Percentiles rank a stretch among this genome's conserved stretches.
Evolutionary conservation across 2,888 invertebrate species (phyloP).

Genomic region (Cordilura impudica): DNA sequence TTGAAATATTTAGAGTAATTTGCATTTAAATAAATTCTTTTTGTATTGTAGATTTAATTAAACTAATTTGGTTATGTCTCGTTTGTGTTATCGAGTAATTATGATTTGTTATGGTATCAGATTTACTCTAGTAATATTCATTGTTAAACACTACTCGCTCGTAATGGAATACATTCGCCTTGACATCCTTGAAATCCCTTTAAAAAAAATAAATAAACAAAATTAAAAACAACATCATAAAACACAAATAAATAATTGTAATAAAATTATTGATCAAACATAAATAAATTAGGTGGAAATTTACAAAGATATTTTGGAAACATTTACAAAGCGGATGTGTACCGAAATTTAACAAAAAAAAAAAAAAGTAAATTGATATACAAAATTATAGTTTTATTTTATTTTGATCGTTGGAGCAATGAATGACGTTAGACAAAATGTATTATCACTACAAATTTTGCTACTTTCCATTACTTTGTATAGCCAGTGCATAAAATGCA

Average conservation of each 20-base stretch:
- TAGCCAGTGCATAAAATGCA: too few relatives aligned
- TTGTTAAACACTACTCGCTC: slow-evolving; percentile 80
- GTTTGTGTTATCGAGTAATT: neutral
- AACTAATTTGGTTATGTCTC: neutral
- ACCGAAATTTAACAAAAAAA: neutral
- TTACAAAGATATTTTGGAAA: too few relatives aligned
- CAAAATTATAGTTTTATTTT: too few relatives aligned
- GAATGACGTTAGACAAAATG: too few relatives aligned
- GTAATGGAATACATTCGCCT: slow-evolving; percentile 82
- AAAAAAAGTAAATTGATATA: neutral
- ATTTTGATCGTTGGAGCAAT: neutral
- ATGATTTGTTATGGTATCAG: neutral
- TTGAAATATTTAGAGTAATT: neutral
- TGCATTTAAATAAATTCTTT: neutral
- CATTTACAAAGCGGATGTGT: slow-evolving; percentile 12
- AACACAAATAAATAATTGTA: slow-evolving; percentile 62
- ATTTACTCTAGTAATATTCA: slow-evolving; percentile 6
- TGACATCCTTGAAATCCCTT: slow-evolving; percentile 79
- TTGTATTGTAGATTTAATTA: neutral
- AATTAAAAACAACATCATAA: slow-evolving; percentile 46
- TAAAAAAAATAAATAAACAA: slow-evolving; percentile 69
- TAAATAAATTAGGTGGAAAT: slow-evolving; percentile 9
- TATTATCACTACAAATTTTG: too few relatives aligned
- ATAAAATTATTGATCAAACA: slow-evolving; percentile 65
- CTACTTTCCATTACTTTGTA: too few relatives aligned